phyloP scores from a whole-genome alignment of 2,797 vertebrate species.

The Hypotaenidia philippensis region DNA sequence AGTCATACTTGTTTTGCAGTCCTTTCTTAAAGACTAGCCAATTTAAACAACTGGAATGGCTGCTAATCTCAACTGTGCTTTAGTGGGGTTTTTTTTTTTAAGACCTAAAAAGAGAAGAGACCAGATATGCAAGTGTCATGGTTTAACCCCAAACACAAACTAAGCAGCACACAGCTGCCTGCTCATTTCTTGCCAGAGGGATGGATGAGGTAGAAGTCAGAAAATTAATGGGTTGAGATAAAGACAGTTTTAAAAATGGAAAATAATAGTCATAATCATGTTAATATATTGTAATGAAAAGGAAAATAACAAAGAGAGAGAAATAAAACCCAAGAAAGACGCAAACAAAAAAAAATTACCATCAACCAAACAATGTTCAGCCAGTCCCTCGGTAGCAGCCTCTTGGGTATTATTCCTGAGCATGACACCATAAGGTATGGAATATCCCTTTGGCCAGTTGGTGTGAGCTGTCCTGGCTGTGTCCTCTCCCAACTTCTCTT shows the following conservation, averaged over 20 bases:
- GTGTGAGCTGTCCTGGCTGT: background rate
- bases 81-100: fast-evolving
- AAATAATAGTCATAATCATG: too few relatives aligned
- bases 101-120: background rate
- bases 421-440: fast-evolving
- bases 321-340: background rate
- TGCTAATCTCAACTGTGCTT: background rate
- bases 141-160: background rate
- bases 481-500: background rate
- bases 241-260: background rate
- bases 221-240: background rate
- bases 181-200: too few relatives aligned
- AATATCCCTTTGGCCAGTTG: background rate
- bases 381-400: fast-evolving
- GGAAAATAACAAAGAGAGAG: background rate
- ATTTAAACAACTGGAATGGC: background rate
- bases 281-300: background rate
- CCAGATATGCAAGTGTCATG: background rate
- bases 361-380: fast-evolving
- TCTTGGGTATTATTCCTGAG: background rate
- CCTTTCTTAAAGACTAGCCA: background rate
- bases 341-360: background rate
- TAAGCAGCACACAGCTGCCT: too few relatives aligned
- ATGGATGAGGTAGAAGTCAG: background rate
- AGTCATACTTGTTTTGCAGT: background rate